These are phyloP conservation scores for Erpetoichthys calabaricus DNA, from an alignment of 2,797 vertebrate species.

Conservation along the genomic window DNA sequence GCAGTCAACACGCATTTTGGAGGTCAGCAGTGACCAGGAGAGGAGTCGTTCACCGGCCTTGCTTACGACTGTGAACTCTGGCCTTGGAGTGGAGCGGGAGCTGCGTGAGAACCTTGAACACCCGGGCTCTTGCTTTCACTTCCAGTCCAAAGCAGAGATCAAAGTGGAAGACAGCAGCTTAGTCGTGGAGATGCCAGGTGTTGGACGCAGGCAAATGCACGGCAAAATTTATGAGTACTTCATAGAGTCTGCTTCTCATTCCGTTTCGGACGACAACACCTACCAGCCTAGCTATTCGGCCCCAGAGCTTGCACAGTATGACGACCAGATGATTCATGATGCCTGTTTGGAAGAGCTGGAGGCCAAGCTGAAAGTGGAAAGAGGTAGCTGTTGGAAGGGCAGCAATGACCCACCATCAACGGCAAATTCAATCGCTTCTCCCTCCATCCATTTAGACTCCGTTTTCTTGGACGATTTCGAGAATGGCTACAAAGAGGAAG, in stretches of 20 bases:
- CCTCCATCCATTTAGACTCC: conserved; percentile 36
- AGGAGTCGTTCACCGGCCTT: conserved; percentile 41
- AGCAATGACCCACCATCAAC: conserved; percentile 26
- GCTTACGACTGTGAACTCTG: conserved; percentile 45
- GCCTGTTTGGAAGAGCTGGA: conserved; percentile 15
- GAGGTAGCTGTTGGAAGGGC: neutral
- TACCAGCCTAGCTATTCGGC: neutral
- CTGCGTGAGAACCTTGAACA: conserved; percentile 34
- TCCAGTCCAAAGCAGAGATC: conserved; percentile 64
- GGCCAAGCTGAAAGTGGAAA: conserved; percentile 21
- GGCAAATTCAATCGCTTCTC: conserved; percentile 30
- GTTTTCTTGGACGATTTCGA: conserved; percentile 16
- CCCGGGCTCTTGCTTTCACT: conserved; percentile 48
- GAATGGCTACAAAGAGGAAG: conserved; percentile 10
- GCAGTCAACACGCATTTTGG: neutral
- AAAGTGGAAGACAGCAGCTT: conserved; percentile 62
- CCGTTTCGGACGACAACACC: conserved; percentile 28
- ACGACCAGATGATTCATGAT: rapidly evolving
- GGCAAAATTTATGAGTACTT: conserved; percentile 78
- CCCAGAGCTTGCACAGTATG: neutral
- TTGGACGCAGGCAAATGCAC: conserved; percentile 32
- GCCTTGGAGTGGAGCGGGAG: conserved; percentile 48
- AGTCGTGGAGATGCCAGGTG: conserved; percentile 24
- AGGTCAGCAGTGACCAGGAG: conserved; percentile 22
- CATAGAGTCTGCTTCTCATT: conserved; percentile 57